Evolutionary conservation across 2,113 vertebrate genomes (phyloP), one percentile per base, ranked within the genome.

Genomic region (Podilymbus podiceps): DNA sequence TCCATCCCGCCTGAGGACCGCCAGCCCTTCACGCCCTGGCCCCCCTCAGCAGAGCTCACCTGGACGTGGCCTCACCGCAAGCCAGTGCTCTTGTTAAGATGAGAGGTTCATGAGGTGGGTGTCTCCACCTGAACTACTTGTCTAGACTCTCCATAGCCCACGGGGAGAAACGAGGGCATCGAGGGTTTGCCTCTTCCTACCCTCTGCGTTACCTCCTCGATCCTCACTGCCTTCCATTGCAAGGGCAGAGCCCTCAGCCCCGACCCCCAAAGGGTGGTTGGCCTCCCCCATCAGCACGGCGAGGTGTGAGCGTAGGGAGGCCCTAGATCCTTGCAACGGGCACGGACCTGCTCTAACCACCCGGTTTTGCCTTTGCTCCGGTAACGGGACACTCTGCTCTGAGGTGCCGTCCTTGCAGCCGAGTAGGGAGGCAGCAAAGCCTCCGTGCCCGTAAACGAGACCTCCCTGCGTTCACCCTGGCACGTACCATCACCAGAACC

Each of bases 401-500:
- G 44, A 47, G 38, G 33, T 22, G 31, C 44, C 10, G 23, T 13
- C 60, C 60, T 42, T 21, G 64, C 27, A 42, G 64, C 15, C 20
- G 53, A 55, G 47, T 1, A 13, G 44, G 27, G 86, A 21, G 68
- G 53, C 44, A 42, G 76, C 24, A 33, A 60, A 42, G 9, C 11
- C 24, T 24, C 1, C 0, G 2, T 46, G 78, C 22, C 83, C 86
- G 55, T 20, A 31, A 30, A 44, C 4, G 27, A 22, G 44, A 7
- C 1, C 6, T 23, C 46, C 8, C 42, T 0, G 0, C 4, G 22
- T 28, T 33, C 47, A 2, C 47, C 71, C 23, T 6, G 68, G 25
- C 82, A 92, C 98, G 5, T 97, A 99, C 99, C 99, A 99, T 98
- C 44, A 98, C 1, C 40, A 99, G 98, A 20, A 98, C 97, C 96